Percentiles rank a stretch among this genome's conserved stretches.
These are phyloP conservation scores for Cnemophilus loriae DNA, from an alignment of 2,113 vertebrate species.

Conservation along the genomic window DNA sequence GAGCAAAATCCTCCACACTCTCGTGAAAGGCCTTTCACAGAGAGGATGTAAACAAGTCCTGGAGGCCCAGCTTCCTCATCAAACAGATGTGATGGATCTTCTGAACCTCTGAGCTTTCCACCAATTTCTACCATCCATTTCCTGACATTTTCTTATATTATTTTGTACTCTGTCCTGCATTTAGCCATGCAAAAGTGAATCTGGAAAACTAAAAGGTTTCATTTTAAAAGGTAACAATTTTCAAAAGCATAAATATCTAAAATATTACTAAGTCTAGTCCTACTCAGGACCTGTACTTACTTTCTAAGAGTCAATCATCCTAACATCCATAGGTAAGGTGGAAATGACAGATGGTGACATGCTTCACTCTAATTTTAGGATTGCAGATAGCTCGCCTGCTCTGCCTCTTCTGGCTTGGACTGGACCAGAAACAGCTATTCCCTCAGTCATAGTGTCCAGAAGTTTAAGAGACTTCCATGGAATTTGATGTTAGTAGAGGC, in stretches of 20 bases:
- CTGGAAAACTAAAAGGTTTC: not conserved
- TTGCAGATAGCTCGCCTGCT: not conserved
- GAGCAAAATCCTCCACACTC: not conserved
- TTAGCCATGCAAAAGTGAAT: not conserved
- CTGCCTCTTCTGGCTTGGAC: not conserved
- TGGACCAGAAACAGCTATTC: not conserved
- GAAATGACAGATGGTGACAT: conserved; percentile 9
- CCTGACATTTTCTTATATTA: not conserved
- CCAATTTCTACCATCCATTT: not conserved
- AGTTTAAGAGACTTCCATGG: not conserved
- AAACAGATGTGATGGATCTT: not conserved
- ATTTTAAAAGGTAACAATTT: not conserved
- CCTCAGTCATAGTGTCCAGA: not conserved
- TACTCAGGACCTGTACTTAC: not conserved
- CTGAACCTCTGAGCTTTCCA: not conserved
- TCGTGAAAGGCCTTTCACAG: not conserved
- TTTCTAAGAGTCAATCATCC: not conserved
- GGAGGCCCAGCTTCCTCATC: not conserved
- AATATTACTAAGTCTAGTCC: not conserved
- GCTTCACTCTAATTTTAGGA: conserved; percentile 16
- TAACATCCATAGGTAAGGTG: not conserved
- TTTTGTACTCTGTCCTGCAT: not conserved
- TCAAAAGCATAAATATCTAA: not conserved
- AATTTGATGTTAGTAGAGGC: not conserved
- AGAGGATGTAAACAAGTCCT: not conserved